Evolutionary conservation across 2,113 vertebrate species (phyloP), one percentile per base, ranked within the genome.

Genomic region (Pristiophorus japonicus): DNA sequence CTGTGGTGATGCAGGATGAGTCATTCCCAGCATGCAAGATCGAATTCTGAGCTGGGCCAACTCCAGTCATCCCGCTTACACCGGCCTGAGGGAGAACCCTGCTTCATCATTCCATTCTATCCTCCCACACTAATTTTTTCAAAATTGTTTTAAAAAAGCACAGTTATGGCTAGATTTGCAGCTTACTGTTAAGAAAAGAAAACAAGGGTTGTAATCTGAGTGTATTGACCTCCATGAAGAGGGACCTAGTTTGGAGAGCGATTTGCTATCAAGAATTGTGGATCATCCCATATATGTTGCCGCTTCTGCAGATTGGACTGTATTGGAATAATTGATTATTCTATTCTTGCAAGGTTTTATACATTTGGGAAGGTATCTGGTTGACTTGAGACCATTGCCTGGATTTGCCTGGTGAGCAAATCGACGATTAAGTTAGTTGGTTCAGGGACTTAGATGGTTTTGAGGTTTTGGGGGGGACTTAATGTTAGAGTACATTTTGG

Each of bases 21-120:
- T 99, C 99, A 81, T 99, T 99, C 96, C 99, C 99, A 34, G 99
- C 99, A 97, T 99, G 99, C 98, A 99, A 99, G 98, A 99, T 99
- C 0, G 99, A 99, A 97, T 99, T 99, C 97, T 99, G 98, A 98
- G 95, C 96, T 96, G 96, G 96, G 95, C 16, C 34, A 95, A 90
- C 91, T 81, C 96, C 47, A 88, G 27, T 34, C 85, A 4, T 20
- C 95, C 70, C 27, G 81, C 95, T 91, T 45, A 4, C n/a, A n/a
- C n/a, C 22, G 18, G 45, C 45, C 93, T 18, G 42, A 34, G 22
- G 93, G 14, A 47, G 66, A 70, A 94, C 42, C 65, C 42, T 94
- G 93, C 93, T 94, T 94, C n/a, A 12, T 51, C 93, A 94, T 94
- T 94, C 93, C 93, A 47, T 94, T 70, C 78, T 81, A 38, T 81